Evolutionary conservation across 2,113 vertebrate genomes (phyloP), one percentile per base, ranked within the genome.

Genomic region (Cyprinodon brontotheroides): DNA sequence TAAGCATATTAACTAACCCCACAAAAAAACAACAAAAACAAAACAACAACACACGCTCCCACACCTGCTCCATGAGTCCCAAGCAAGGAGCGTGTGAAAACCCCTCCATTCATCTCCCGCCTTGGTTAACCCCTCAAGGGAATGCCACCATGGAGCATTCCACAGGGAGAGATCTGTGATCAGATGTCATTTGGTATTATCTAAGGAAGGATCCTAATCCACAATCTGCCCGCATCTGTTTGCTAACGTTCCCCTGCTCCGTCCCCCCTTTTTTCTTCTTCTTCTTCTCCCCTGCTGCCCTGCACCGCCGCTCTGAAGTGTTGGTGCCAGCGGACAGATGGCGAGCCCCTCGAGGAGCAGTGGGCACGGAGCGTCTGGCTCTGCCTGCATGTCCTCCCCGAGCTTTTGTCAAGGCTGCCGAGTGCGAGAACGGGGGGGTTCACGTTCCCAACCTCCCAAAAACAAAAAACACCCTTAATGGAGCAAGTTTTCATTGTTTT

Each of bases 161-260:
- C 89, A 70, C 86, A 22, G 92, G 92, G 92, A 92, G 78, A 89
- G 88, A 89, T 93, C 92, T 72, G 61, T 86, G 91, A 93, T 94
- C 93, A 94, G 89, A 93, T 92, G 92, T 92, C 89, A 88, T 93
- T 92, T 92, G 91, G 89, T 87, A 89, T 94, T 92, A 93, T 94
- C 89, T 91, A 89, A 91, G 89, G 88, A 89, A 91, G 90, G 85
- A 77, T 89, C 85, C 88, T 92, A 92, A 94, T 93, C 90, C 92
- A 82, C 92, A 91, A 91, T 91, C 90, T 88, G 84, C 92, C 89
- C 77, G 92, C 92, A 92, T 93, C 92, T 94, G 93, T 92, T 92
- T 89, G 84, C 85, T 86, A 89, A 85, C 89, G 89, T 89, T 86
- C 85, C 87, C 78, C 79, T 78, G 72, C 81, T 69, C 85, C 68